Evolutionary conservation across 2,113 vertebrate genomes (phyloP).

Genomic region (Rhagologus leucostigma): DNA sequence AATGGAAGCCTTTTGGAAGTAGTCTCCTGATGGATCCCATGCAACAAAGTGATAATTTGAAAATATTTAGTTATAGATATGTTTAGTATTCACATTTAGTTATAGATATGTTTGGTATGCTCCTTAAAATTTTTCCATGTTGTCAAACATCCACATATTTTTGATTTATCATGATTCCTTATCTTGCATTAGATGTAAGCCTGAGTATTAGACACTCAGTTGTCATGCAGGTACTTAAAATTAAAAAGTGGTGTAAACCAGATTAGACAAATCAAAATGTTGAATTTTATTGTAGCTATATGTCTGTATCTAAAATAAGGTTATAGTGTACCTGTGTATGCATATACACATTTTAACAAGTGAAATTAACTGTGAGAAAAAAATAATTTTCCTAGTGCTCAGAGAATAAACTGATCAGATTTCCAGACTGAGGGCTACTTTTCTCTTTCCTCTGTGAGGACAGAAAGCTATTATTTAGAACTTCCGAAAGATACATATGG

Average conservation of each 20-base stretch:
- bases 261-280: neutral
- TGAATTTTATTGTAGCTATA: neutral
- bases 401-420: neutral
- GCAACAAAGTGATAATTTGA: neutral
- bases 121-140: neutral
- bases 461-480: neutral
- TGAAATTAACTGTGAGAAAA: neutral
- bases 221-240: neutral
- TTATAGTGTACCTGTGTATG: rapidly evolving
- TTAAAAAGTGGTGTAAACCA: neutral
- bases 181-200: neutral
- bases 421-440: neutral
- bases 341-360: neutral
- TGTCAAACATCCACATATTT: neutral
- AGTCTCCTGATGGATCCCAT: neutral
- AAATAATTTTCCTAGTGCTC: neutral
- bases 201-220: neutral
- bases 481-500: neutral
- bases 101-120: neutral
- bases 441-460: neutral
- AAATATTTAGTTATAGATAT: neutral
- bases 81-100: neutral
- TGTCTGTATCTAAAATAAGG: neutral
- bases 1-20: neutral
- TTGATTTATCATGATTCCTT: neutral